Evolutionary conservation across 2,113 vertebrate species (phyloP), one percentile per base, ranked within the genome.

Genomic region (Tor tambroides): DNA sequence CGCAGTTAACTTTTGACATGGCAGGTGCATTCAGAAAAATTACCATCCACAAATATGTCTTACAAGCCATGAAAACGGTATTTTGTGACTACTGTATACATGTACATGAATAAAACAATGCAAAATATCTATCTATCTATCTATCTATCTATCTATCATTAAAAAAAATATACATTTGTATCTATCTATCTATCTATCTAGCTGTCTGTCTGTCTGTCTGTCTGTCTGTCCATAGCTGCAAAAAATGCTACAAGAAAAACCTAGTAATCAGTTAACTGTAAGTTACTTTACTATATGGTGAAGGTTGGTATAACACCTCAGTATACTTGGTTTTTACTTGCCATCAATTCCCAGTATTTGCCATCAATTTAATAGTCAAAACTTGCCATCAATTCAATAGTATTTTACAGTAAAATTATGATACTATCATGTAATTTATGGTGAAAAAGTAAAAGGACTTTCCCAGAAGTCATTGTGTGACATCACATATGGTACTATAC

Each of bases 1-100:
- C 7, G 32, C 32, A 43, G 43, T 30, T 78, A 51, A 61, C 78
- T 59, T 79, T 77, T 46, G 38, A 19, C 69, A 72, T 72, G 67
- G 32, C 69, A 72, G 30, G 65, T 32, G 69, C 8, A 38, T 54
- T 51, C 75, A 51, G 46, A 54, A 78, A 51, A 10, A 78, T 78
- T 21, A 30, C n/a, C 17, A 78, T 49, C n/a, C 10, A 30, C 32
- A 54, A 54, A 51, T 41, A 11, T 38, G n/a, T n/a, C 11, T 51
- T 6, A 51, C 11, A 0, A 17, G 28, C 14, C 26, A 32, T 54
- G 26, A 72, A 78, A 76, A 28, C 41, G 7, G 10, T 43, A n/a
- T 26, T 75, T 43, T 75, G 72, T 75, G 41, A 46, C 38, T 46
- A 5, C 72, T 23, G 21, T 59, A 26, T 26, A 46, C 23, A 72